Evolutionary conservation across 2,888 invertebrate species (phyloP), one percentile per base, ranked within the genome.

Genomic region (Drosophila acutilabella): DNA sequence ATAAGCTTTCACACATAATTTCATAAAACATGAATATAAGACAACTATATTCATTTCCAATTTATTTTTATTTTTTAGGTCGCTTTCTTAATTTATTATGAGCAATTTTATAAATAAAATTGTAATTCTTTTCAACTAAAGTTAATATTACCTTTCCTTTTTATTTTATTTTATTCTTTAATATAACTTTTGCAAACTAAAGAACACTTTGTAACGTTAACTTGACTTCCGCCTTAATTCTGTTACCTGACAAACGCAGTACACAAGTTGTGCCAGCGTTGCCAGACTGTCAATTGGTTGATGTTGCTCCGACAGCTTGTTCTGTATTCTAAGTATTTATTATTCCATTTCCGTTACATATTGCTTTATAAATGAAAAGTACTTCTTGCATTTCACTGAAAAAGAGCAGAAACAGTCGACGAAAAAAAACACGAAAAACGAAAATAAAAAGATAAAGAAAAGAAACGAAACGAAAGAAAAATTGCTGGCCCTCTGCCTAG

Each of bases 401-500:
- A 72, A 51, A 64, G 36, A 11, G 50, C 45, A 33, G 45, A 62
- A 51, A 41, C 71, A 53, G 57, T 44, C 38, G 10, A 36, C 42
- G 20, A 41, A 44, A 36, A 41, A 56, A 26, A 51, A 16, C 5
- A 18, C 7, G 11, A 13, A 36, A 36, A 5, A 36, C 2, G 4
- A 36, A 36, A 13, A 13, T 66, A 60, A 30, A 48, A 50, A 88
- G 87, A 73, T 77, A 38, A 61, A 33, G 47, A 7, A 11, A 36
- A n/a, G 16, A 18, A 6, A 36, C 16, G 18, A 41, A 61, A 52
- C 11, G 13, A 56, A 71, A 62, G 36, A 48, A 50, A 88, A 88
- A 77, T 77, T 40, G 59, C 58, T 66, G 56, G 42, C 47, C 47
- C 48, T 60, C 56, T 53, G 80, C 58, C 68, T 74, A 60, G 74